Evolutionary conservation across 2,113 vertebrate species (phyloP).

Genomic region (Stegostoma tigrinum): DNA sequence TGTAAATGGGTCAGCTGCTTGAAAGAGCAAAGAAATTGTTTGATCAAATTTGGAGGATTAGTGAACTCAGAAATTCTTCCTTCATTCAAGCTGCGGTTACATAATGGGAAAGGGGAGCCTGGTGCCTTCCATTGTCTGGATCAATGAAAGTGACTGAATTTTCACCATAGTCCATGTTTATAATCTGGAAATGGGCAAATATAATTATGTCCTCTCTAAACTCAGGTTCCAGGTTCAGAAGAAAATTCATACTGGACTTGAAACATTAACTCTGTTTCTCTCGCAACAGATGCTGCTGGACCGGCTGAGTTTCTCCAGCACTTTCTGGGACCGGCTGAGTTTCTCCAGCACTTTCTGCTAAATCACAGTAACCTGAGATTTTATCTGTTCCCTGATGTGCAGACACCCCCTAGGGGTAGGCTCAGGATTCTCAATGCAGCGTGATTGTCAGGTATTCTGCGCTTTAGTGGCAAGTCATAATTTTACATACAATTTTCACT

Average conservation of each 20-base stretch:
- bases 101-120: neutral
- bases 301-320: no score
- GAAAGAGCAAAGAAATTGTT: neutral
- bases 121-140: neutral
- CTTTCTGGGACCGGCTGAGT: no score
- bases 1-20: neutral
- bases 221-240: no score
- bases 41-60: neutral
- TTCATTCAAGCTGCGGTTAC: neutral
- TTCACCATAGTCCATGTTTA: neutral
- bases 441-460: neutral
- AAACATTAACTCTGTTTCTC: no score
- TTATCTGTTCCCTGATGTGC: neutral
- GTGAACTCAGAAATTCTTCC: neutral
- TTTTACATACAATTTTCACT: neutral
- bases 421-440: neutral
- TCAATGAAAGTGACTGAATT: neutral
- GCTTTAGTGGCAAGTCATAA: neutral
- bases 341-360: no score
- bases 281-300: no score
- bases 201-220: neutral
- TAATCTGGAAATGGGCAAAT: neutral
- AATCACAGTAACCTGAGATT: neutral
- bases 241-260: no score
- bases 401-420: neutral